phyloP scores from a whole-genome alignment of 2,888 invertebrate species.

The Dryadula phaetusa region DNA sequence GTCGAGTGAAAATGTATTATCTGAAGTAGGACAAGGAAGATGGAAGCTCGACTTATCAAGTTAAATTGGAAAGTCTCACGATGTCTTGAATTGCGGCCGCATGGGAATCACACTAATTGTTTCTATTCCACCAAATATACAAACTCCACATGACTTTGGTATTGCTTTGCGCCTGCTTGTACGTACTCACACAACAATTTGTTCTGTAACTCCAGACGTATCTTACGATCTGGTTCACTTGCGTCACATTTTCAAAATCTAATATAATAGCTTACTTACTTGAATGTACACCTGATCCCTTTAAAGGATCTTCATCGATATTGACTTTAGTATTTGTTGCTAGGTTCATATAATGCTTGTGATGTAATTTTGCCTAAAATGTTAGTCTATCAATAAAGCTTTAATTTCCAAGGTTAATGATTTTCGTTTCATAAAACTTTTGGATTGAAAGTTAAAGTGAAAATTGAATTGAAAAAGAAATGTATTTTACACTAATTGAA shows the following conservation, averaged over 20 bases:
- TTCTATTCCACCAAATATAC: slow-evolving; percentile 51
- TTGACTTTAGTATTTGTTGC: slow-evolving; percentile 8
- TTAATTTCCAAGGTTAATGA: background rate
- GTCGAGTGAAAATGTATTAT: slow-evolving; percentile 40
- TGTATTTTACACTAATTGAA: background rate
- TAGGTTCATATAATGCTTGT: background rate
- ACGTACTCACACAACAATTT: slow-evolving; percentile 52
- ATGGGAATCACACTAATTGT: slow-evolving; percentile 58
- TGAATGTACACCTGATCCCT: slow-evolving; percentile 43
- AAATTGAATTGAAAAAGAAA: background rate
- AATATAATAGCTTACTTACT: slow-evolving; percentile 42
- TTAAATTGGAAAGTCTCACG: slow-evolving; percentile 48
- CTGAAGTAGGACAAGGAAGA: slow-evolving; percentile 39
- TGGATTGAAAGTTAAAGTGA: slow-evolving; percentile 2
- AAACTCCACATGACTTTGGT: slow-evolving; percentile 58
- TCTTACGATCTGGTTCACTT: slow-evolving; percentile 22
- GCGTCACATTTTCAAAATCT: slow-evolving; percentile 14
- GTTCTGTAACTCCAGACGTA: slow-evolving; percentile 47
- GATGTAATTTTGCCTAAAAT: background rate
- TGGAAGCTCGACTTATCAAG: slow-evolving; percentile 43
- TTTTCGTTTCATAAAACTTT: background rate
- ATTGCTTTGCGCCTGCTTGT: slow-evolving; percentile 52
- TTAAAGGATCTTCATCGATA: slow-evolving; percentile 33
- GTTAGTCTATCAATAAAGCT: background rate
- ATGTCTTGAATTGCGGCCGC: slow-evolving; percentile 40